These are phyloP conservation scores for Campylomormyrus numenius DNA, from an alignment of 2,113 vertebrate species.

Conservation along the genomic window DNA sequence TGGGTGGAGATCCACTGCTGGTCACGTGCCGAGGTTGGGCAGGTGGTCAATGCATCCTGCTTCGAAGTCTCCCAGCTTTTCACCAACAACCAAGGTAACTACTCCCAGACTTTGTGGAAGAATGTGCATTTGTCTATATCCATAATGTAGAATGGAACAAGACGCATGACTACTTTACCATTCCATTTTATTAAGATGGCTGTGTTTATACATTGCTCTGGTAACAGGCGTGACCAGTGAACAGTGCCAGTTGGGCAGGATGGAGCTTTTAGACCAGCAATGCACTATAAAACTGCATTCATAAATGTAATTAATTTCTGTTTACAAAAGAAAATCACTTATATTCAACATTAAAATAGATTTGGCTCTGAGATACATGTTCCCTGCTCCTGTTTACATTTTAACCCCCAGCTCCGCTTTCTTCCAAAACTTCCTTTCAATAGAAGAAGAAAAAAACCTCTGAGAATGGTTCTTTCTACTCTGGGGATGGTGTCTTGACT, in stretches of 20 bases:
- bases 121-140: background rate
- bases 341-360: constrained; percentile 3
- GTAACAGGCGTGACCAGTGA: background rate
- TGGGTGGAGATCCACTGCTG: constrained; percentile 60
- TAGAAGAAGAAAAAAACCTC: constrained; percentile 19
- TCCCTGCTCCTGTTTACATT: background rate
- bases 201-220: background rate
- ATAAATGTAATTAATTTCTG: background rate
- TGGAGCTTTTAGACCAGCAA: background rate
- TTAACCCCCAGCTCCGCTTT: background rate
- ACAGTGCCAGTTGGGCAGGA: background rate
- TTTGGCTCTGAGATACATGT: background rate
- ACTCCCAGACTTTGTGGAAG: background rate
- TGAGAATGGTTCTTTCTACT: background rate
- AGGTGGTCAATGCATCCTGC: constrained; percentile 54
- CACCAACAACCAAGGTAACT: constrained; percentile 51
- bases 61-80: constrained; percentile 58
- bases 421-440: background rate
- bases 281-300: background rate
- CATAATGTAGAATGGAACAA: background rate
- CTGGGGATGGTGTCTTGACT: background rate
- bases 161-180: background rate
- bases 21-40: constrained; percentile 50
- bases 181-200: background rate
- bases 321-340: background rate